Conservation (phyloP, 2,797 vertebrate genomes). For the Australoheros facetus region DNA sequence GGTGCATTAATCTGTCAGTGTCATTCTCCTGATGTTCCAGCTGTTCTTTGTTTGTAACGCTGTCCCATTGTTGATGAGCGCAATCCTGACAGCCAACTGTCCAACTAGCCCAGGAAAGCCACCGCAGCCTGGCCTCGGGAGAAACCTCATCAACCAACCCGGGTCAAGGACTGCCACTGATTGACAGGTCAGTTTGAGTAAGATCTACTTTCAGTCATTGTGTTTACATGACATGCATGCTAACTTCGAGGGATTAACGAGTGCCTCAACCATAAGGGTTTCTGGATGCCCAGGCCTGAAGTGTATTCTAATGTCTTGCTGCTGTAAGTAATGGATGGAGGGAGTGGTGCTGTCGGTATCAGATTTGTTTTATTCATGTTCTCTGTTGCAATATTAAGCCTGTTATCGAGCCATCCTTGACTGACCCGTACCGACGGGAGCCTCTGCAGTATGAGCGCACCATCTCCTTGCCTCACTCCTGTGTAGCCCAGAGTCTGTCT, state of each 20-base stretch:
- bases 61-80: conserved; percentile 52
- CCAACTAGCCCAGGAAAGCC: conserved; percentile 35
- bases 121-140: conserved; percentile 55
- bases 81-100: conserved; percentile 72
- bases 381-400: conserved; percentile 78
- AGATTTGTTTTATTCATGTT: conserved; percentile 77
- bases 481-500: conserved; percentile 31
- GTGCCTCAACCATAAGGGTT: conserved; percentile 19
- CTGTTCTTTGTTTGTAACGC: conserved; percentile 57
- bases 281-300: conserved; percentile 43
- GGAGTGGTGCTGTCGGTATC: conserved; percentile 63
- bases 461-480: conserved; percentile 20
- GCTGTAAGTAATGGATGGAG: conserved; percentile 68
- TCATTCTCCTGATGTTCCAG: conserved; percentile 66
- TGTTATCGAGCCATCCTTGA: conserved; percentile 73
- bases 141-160: conserved; percentile 59
- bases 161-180: conserved; percentile 76
- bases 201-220: conserved; percentile 58
- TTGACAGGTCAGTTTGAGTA: conserved; percentile 66
- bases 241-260: conserved; percentile 46
- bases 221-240: conserved; percentile 64
- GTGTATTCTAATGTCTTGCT: conserved; percentile 42
- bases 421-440: conserved; percentile 61
- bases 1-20: conserved; percentile 60
- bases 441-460: conserved; percentile 56